Evolutionary conservation across 2,797 vertebrate species (phyloP), one percentile per base, ranked within the genome.

Genomic region (Propithecus deckenii): DNA sequence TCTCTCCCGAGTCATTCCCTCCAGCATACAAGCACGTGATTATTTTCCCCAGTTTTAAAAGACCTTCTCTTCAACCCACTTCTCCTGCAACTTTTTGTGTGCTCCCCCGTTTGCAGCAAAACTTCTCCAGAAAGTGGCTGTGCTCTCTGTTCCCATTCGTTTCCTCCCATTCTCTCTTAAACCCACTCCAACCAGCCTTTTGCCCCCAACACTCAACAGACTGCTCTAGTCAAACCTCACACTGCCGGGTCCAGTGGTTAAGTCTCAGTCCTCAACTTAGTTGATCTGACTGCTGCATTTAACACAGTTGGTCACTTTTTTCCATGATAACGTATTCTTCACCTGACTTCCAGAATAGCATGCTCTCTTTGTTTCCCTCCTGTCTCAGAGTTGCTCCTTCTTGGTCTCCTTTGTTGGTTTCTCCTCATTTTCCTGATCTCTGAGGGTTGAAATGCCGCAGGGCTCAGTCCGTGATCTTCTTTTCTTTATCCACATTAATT

Each of bases 401-500:
- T 88, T 76, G 52, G 22, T 78, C 13, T 67, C 17, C 69, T 91
- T 94, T 90, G 22, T 22, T 80, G 65, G 50, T 89, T 72, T 10
- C 43, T 94, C 28, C n/a, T 94, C 28, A 59, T 59, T 50, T 46
- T 32, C 13, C 76, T 75, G 43, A 38, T 59, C 57, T 61, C 85
- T 91, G 81, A 86, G 71, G 30, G 12, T 48, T 67, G 41, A 38
- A 17, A 4, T 57, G 5, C 13, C 25, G 15, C 4, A 90, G 38
- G 65, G 18, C 23, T 92, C 30, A 61, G 65, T 50, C 74, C 14
- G 50, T 81, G 35, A 30, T 80, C 17, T 32, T 55, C n/a, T 79
- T 85, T 87, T 59, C 48, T 61, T 94, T 95, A 52, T 59, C 43
- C 76, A 65, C n/a, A 63, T 84, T 61, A 43, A 63, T 91, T 85